phyloP scores from a whole-genome alignment of 2,113 vertebrate species.

The Laticauda laticaudata region DNA sequence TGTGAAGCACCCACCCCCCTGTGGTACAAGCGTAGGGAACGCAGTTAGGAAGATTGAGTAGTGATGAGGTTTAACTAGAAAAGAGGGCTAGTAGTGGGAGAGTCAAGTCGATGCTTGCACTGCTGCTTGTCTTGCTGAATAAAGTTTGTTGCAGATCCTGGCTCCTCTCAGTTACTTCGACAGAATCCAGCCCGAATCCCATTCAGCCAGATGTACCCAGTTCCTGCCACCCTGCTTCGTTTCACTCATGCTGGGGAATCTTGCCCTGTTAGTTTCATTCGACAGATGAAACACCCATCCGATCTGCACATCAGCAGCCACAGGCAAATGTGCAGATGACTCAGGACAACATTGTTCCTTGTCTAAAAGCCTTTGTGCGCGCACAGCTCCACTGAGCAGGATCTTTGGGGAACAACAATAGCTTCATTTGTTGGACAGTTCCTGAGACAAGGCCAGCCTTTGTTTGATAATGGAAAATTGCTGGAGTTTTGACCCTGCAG shows the following conservation, averaged over 20 bases:
- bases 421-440: not conserved
- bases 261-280: not conserved
- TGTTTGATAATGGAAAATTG: not conserved
- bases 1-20: too few species aligned
- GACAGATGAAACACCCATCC: not conserved
- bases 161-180: too few species aligned
- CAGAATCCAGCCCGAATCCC: too few species aligned
- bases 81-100: too few species aligned
- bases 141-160: too few species aligned
- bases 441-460: not conserved
- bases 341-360: not conserved
- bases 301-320: not conserved
- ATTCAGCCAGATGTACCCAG: not conserved
- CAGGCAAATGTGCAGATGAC: not conserved
- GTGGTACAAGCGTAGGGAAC: too few species aligned
- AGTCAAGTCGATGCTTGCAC: too few species aligned
- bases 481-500: not conserved
- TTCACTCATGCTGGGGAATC: not conserved
- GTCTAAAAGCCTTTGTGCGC: not conserved
- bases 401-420: not conserved
- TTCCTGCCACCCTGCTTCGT: not conserved
- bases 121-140: too few species aligned
- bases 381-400: not conserved
- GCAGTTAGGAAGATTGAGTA: too few species aligned
- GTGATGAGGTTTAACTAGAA: too few species aligned